Evolutionary conservation across 2,113 vertebrate species (phyloP), one percentile per base, ranked within the genome.

Genomic region (Thymallus thymallus): DNA sequence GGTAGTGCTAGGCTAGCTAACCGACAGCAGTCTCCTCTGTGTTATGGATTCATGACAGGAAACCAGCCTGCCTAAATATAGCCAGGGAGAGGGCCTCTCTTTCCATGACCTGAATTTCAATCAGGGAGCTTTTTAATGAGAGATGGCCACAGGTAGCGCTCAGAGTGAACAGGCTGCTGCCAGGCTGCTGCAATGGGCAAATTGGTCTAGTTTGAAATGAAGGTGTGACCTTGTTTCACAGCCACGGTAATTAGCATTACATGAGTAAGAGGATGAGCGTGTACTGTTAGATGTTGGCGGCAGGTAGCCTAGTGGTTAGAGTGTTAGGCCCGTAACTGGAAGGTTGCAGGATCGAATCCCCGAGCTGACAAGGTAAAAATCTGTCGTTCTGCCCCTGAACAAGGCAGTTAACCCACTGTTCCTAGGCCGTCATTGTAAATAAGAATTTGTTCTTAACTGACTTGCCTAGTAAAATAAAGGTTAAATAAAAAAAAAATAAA

Each of bases 1-100:
- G 81, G 82, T 84, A 71, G 82, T 29, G 69, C 68, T 83, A n/a
- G 9, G 58, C 48, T 51, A 51, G 48, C 48, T 23, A 74, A 90
- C 82, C 82, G 69, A 90, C 82, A 88, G 81, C 77, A 73, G 78
- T 77, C 79, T 72, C 74, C 82, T 87, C 81, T 87, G 85, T 87
- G 66, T 80, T 75, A 74, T 75, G 74, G 63, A 83, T 88, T 87
- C 84, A 83, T 77, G 80, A 82, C 80, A 86, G 78, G 77, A 91
- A 87, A 89, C 71, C 62, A 32, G 63, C 72, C 58, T 48, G n/a
- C 60, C 84, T 87, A 89, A 88, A 86, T 85, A 82, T 86, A 88
- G 69, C 78, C 55, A 48, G 30, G 71, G 61, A 79, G 76, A 81
- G 72, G 76, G 76, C 62, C 73, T 69, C 88, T 76, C 71, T 81